Conservation (phyloP, 2,113 vertebrate genomes). For the Plecturocebus donacophilus region DNA sequence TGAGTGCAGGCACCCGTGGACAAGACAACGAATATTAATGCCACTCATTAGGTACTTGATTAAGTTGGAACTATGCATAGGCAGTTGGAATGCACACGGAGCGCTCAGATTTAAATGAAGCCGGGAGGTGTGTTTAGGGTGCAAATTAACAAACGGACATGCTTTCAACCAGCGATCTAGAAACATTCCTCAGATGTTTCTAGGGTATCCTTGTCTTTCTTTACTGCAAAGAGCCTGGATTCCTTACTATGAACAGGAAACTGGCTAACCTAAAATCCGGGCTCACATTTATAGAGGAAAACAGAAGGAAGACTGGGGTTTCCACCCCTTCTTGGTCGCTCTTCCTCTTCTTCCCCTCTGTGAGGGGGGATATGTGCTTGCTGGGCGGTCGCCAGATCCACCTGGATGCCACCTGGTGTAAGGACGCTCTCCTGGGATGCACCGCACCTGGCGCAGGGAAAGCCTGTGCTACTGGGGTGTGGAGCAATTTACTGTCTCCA, state of each 20-base stretch:
- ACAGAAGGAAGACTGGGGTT: neutral
- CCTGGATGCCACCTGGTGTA: neutral
- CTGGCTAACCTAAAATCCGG: neutral
- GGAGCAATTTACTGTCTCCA: neutral
- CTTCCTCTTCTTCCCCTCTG: neutral
- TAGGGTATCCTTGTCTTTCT: slow-evolving; percentile 54
- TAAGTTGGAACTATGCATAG: slow-evolving; percentile 63
- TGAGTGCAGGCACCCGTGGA: neutral
- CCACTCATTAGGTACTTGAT: slow-evolving; percentile 62
- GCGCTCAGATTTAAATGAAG: slow-evolving; percentile 36
- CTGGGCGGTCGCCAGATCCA: no score
- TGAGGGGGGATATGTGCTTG: neutral
- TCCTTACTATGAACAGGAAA: slow-evolving; percentile 48
- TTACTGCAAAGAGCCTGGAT: slow-evolving; percentile 28
- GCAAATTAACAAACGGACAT: slow-evolving; percentile 78
- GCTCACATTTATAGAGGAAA: neutral
- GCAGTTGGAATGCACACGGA: slow-evolving; percentile 58
- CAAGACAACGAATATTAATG: slow-evolving; percentile 66
- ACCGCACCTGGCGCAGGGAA: neutral
- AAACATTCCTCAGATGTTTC: slow-evolving; percentile 53
- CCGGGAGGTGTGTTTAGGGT: slow-evolving; percentile 61
- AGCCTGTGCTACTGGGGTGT: neutral
- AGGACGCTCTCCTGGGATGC: neutral
- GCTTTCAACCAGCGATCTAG: slow-evolving; percentile 72
- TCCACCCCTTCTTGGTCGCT: neutral